Base-by-base conservation (phyloP, 1,140 invertebrate species). In the Nasonia giraulti region DNA sequence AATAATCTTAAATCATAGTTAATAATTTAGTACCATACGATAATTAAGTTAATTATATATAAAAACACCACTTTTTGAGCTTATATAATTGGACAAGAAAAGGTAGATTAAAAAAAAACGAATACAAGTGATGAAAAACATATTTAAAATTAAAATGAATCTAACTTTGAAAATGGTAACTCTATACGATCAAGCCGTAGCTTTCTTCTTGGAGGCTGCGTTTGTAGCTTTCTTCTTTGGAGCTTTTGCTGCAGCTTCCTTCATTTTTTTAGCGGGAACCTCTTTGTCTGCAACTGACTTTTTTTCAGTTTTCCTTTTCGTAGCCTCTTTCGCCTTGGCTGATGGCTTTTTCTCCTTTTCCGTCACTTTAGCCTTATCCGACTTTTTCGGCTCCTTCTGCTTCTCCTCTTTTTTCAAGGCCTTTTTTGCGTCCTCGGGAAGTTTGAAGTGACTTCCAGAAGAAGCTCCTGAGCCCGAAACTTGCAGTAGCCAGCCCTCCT, bases 401-500 rank as follows among this genome's bases (percentile, higher is more conserved):
- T 74, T 44, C 0, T 76, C 44, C 17, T 31, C 20, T 31, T 47
- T 74, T 6, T 44, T 50, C 31, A 37, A 2, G 8, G 37, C 44
- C 44, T 77, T 50, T 23, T 86, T 86, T 14, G n/a, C 20, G 0
- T 73, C 44, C 2, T 33, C 50, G 31, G 76, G 33, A 62, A 86
- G 71, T 17, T 86, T 86, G 20, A 83, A 86, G 69, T 80, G 71
- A 50, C 85, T 83, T 3, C 73, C 66, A 5, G 80, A 31, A 23
- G 40, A 37, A 12, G 78, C 77, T 10, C 85, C 85, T 7, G 8
- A 17, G 8, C 85, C 85, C 5, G 76, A 10, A 4, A 40, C 62
- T 33, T 71, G 81, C 1, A 80, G 0, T 8, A 86, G 27, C 85
- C 85, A 86, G 20, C 82, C 85, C 2, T 86, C 69, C 17, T 74